Conservation (phyloP, 2,113 vertebrate genomes). For the Tylochromis polylepis region DNA sequence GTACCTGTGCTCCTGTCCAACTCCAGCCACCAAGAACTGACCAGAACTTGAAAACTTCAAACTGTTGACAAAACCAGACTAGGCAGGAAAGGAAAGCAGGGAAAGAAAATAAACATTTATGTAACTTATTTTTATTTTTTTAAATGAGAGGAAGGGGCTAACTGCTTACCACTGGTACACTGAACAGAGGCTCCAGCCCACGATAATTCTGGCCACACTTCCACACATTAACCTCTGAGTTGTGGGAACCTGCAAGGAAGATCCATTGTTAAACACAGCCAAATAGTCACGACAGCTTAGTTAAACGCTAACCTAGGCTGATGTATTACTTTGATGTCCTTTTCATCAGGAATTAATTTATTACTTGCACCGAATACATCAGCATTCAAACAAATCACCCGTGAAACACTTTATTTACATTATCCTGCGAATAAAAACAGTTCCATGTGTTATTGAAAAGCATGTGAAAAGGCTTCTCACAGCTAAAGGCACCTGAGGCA, state of each 20-base stretch:
- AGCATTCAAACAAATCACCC: neutral
- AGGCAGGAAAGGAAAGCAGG: neutral
- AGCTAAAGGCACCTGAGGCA: slow-evolving; percentile 81
- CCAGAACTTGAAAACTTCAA: slow-evolving; percentile 88
- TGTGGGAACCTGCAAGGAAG: slow-evolving; percentile 83
- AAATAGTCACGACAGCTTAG: neutral
- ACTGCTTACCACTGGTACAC: slow-evolving; percentile 82
- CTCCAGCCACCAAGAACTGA: slow-evolving; percentile 88
- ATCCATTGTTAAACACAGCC: neutral
- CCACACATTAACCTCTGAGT: slow-evolving; percentile 82
- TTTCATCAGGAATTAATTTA: neutral
- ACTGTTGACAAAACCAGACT: slow-evolving; percentile 90
- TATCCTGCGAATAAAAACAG: neutral
- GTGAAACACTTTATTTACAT: neutral
- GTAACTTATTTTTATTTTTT: neutral
- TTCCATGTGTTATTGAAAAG: neutral
- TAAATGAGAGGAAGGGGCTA: neutral
- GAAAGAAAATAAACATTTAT: neutral
- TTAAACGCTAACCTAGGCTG: neutral
- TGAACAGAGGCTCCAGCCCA: slow-evolving; percentile 79
- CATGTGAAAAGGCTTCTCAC: slow-evolving; percentile 40
- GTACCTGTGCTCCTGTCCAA: slow-evolving; percentile 96
- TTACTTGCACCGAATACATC: neutral
- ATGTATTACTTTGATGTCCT: neutral
- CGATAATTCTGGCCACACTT: slow-evolving; percentile 82